Evolutionary conservation across 1,140 invertebrate species (phyloP), one percentile per base, ranked within the genome.

Genomic region (Brachionus paranguensis): DNA sequence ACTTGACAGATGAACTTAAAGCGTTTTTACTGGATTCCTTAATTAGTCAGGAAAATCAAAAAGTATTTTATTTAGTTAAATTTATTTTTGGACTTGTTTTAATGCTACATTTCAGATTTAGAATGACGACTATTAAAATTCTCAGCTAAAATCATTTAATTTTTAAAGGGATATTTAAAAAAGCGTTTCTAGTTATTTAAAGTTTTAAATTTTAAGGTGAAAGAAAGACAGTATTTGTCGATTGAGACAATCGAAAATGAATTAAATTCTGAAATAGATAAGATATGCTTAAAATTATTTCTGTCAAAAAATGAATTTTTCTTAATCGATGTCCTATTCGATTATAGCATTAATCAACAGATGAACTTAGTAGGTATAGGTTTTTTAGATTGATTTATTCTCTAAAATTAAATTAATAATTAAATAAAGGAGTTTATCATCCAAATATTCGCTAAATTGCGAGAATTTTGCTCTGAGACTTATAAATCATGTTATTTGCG

Each of bases 251-350:
- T 20, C 17, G n/a, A 72, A 11, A 43, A 17, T 72, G 33, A 41
- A 43, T 43, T 72, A 17, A 72, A 43, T 20, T 20, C 17, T 3
- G 72, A 76, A 50, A 24, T 76, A 27, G 72, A 76, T 76, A 76
- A 76, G 53, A 76, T 76, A 14, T 76, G 72, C 11, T 50, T 76
- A 12, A 76, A 76, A 50, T 10, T 76, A 50, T 76, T 29, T n/a
- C 14, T 76, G 11, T 50, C 11, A 10, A 76, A 76, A 50, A 24
- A 29, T 29, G 20, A 76, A 29, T 10, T 7, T 76, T 50, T 29
- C n/a, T 2, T 76, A 27, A 76, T 76, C 11, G 72, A 76, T 29
- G n/a, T 76, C 3, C 47, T 76, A 12, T 53, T 76, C 10, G 72
- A 76, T 76, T 76, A 29, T 76, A 76, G 17, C 1, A 76, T 76